phyloP scores from a whole-genome alignment of 2,113 vertebrate genomes.

The Callaeas wilsoni region DNA sequence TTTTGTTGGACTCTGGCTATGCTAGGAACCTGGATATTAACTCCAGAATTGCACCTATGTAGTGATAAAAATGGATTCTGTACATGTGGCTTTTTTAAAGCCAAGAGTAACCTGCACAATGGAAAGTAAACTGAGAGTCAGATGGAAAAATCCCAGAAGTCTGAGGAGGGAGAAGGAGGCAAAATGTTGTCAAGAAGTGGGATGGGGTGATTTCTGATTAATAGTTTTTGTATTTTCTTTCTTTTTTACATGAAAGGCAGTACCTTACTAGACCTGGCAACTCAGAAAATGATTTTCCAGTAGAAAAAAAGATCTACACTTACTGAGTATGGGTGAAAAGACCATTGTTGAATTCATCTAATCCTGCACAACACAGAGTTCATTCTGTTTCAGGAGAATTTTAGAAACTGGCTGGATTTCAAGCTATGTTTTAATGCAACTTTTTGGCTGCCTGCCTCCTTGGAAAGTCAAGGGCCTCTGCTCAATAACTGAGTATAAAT shows the following conservation, averaged over 20 bases:
- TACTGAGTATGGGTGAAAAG: constrained; percentile 28
- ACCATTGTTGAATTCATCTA: constrained; percentile 26
- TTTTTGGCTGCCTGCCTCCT: constrained; percentile 63
- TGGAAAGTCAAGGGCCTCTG: constrained; percentile 56
- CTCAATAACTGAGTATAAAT: constrained; percentile 66
- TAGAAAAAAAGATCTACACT: not conserved
- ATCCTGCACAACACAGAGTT: constrained; percentile 16
- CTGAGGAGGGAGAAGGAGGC: not conserved
- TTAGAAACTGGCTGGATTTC: constrained; percentile 62
- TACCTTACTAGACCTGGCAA: not conserved
- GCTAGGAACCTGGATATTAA: not conserved
- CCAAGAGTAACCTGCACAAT: not conserved
- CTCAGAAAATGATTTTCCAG: not conserved
- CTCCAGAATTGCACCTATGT: not conserved
- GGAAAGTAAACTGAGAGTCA: not conserved
- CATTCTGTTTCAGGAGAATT: constrained; percentile 53
- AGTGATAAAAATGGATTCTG: not conserved
- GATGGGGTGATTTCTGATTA: not conserved
- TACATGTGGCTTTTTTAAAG: not conserved
- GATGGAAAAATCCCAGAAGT: not conserved
- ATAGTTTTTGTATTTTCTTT: not conserved
- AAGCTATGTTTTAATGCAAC: constrained; percentile 64
- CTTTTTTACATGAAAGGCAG: not conserved
- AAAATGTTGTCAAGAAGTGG: not conserved
- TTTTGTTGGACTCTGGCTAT: not conserved